Conservation (phyloP, 2,113 vertebrate genomes). For the Macquaria australasica region DNA sequence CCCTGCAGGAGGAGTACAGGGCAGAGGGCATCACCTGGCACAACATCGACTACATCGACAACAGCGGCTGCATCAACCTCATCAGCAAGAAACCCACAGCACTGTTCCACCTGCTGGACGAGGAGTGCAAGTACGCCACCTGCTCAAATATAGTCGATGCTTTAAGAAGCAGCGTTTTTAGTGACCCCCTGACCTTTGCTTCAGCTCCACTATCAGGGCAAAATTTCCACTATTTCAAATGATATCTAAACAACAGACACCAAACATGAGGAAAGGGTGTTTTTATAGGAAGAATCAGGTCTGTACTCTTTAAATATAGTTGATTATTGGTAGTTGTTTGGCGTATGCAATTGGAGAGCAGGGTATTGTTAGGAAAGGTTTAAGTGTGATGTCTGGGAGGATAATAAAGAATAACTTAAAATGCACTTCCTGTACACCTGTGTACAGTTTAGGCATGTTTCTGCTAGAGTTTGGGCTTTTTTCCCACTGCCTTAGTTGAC, state of each 20-base stretch:
- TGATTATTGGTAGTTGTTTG: neutral
- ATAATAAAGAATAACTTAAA: neutral
- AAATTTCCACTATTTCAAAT: neutral
- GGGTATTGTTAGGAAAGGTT: neutral
- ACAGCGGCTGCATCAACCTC: slow-evolving; percentile 95
- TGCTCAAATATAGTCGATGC: neutral
- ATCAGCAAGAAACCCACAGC: slow-evolving; percentile 99
- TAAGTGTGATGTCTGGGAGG: neutral
- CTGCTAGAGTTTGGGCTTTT: neutral
- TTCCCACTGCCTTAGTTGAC: neutral
- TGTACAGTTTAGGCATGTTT: neutral
- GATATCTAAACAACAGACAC: neutral
- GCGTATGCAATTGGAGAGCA: neutral
- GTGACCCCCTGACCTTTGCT: too few relatives aligned
- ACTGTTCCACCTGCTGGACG: slow-evolving; percentile 96
- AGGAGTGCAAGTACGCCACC: slow-evolving; percentile 96
- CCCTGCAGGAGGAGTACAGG: slow-evolving; percentile 94
- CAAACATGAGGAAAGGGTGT: neutral
- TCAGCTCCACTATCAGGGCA: too few relatives aligned
- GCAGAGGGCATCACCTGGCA: slow-evolving; percentile 98
- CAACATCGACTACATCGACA: slow-evolving; percentile 97
- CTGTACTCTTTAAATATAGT: neutral
- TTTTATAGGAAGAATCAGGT: neutral
- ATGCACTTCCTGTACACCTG: neutral
- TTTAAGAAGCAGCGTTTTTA: neutral